Conservation (phyloP, 1,140 invertebrate species). For the Rhyacophila brunnea region DNA sequence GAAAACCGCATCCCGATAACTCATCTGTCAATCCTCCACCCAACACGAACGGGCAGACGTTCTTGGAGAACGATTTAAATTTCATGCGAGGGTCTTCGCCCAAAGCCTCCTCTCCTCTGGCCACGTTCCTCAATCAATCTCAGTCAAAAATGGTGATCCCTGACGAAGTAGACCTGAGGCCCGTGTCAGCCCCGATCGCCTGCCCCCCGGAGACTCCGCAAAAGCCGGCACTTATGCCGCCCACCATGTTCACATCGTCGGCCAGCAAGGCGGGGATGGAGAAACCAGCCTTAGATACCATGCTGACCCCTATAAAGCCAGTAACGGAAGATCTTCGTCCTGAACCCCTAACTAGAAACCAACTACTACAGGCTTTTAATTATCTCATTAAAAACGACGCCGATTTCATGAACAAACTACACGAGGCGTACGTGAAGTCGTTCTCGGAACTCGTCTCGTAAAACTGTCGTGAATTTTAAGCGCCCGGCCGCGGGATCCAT, state of each 20-base stretch:
- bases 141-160: constrained; percentile 39
- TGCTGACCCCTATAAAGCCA: constrained; percentile 38
- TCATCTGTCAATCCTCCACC: constrained; percentile 35
- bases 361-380: constrained; percentile 82
- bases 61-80: constrained; percentile 55
- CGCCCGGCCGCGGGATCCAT: not conserved
- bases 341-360: constrained; percentile 80
- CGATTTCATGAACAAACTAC: constrained; percentile 82
- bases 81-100: constrained; percentile 54
- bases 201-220: constrained; percentile 54
- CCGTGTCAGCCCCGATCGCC: constrained; percentile 43
- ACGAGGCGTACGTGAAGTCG: constrained; percentile 87
- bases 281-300: constrained; percentile 33
- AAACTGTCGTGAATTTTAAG: constrained; percentile 32
- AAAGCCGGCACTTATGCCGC: constrained; percentile 75
- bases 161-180: constrained; percentile 42
- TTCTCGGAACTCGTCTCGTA: constrained; percentile 71
- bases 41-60: constrained; percentile 46
- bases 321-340: constrained; percentile 46
- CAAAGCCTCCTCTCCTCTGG: constrained; percentile 51
- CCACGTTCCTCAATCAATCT: constrained; percentile 50
- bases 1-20: constrained; percentile 37
- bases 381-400: constrained; percentile 85
- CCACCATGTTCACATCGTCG: constrained; percentile 74
- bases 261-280: constrained; percentile 33